Base-by-base conservation (phyloP, 92 coral and sea anemone species). In the Paragorgia papillata region DNA sequence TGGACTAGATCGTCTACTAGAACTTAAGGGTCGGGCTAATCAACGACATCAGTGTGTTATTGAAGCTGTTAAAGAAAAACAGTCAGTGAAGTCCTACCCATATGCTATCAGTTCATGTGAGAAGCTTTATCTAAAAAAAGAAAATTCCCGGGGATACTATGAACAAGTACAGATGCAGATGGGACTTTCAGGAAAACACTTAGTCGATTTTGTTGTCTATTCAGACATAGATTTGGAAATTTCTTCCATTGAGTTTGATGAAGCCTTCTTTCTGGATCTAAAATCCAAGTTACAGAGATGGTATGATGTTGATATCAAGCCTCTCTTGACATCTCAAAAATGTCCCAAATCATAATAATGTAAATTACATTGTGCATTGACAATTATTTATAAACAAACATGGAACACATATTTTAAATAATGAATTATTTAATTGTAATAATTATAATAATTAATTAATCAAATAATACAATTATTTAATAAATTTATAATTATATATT, bases 121-220 rank as follows among this genome's bases (percentile, higher is more conserved):
- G 57, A 67, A 67, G 9, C 33, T 29, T 1, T 28, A 67, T 40
- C 22, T 67, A 0, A 67, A 67, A 14, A 3, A 67, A 7, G 76
- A 69, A 2, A 51, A 30, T 50, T 21, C 0, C 2, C 0, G 61
- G 9, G 76, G 73, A 20, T 66, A 66, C 41, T 66, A 66, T 35
- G 54, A 39, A 56, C 73, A 66, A 66, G 56, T 66, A 20, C 73
- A 66, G 26, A 66, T 66, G 73, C 73, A 66, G 32, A 66, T 66
- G 56, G 73, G 73, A 8, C 73, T 66, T 39, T 19, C 73, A 18
- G 73, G 73, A 66, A 66, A 66, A 49, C 14, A 18, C 0, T 6
- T 40, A 17, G 73, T 66, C 0, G 73, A 66, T 19, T 66, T 66
- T 66, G 73, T 66, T 66, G 56, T 66, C 32, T 66, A 6, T 17